Base-by-base conservation (phyloP, 2,797 vertebrate genomes). In the Stomatorhinus walkeri region DNA sequence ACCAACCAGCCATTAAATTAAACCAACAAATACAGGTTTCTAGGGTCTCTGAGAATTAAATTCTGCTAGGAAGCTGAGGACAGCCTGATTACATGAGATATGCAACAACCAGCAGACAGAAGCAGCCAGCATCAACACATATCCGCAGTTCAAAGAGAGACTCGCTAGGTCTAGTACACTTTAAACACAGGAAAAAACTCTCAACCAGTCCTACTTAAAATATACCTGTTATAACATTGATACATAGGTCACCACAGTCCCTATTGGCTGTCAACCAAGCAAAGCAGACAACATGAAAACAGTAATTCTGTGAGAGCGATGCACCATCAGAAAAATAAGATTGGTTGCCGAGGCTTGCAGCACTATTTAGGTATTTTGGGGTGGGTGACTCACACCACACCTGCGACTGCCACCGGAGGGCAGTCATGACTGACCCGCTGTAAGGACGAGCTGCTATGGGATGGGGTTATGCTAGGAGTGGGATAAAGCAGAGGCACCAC, bases 151-250 rank as follows among this genome's bases (percentile, higher is more conserved):
- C 43, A 85, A 24, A 85, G 48, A n/a, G 76, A 79, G 72, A 81
- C 32, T 40, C 3, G 10, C 19, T 40, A 81, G 46, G 43, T 24
- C 43, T 83, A 46, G 24, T n/a, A 28, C 8, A 22, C 48, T 51
- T 12, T 59, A 87, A 56, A 28, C 49, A 88, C 48, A 19, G 28
- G 51, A 61, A 87, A 24, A 40, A 4, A 32, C 9, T n/a, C 24
- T 54, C 61, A 85, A 59, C 56, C 46, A 64, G 22, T 9, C 16
- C 14, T 48, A 36, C 52, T 19, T 54, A 88, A 84, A 85, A 88
- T 61, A 79, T 48, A 83, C 81, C 56, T 64, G 36, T 87, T 87
- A 40, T 54, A 61, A 43, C 40, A 59, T 3, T 87, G 85, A 87
- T 85, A 51, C 32, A 87, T 16, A 54, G 32, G 85, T 87, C 16